phyloP scores from a whole-genome alignment of 1,140 invertebrate species.

The Drosophila sucinea region DNA sequence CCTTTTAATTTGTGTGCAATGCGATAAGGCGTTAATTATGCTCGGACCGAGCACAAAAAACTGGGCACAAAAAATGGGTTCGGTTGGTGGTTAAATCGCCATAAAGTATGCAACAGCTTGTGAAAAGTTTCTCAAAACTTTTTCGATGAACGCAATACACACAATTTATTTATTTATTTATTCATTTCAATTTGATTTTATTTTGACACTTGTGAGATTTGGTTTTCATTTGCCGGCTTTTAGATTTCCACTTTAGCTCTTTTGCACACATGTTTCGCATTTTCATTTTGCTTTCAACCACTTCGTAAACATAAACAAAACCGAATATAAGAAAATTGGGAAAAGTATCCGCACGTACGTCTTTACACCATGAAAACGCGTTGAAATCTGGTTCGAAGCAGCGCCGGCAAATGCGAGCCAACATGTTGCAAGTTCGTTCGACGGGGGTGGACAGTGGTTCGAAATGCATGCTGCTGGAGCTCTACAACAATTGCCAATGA shows the following conservation, averaged over 20 bases:
- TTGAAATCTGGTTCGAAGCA: background rate
- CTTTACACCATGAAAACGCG: constrained; percentile 8
- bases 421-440: constrained; percentile 18
- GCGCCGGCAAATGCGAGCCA: background rate
- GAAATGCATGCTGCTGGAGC: background rate
- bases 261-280: constrained; percentile 39
- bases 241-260: constrained; percentile 19
- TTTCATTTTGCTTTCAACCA: background rate
- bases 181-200: constrained; percentile 4
- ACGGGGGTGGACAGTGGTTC: constrained; percentile 15
- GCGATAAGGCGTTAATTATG: constrained; percentile 71
- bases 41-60: background rate
- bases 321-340: constrained; percentile 29
- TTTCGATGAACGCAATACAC: background rate
- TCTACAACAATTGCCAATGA: no score
- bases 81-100: constrained; percentile 14
- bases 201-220: constrained; percentile 31
- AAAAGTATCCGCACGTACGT: background rate
- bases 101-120: constrained; percentile 48
- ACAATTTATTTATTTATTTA: constrained; percentile 15
- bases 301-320: constrained; percentile 53
- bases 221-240: constrained; percentile 51
- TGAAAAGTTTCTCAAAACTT: constrained; percentile 20
- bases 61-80: background rate
- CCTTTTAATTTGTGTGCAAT: constrained; percentile 65